Base-by-base conservation (phyloP, 2,888 invertebrate genomes). In the Asteroscopus sphinx region DNA sequence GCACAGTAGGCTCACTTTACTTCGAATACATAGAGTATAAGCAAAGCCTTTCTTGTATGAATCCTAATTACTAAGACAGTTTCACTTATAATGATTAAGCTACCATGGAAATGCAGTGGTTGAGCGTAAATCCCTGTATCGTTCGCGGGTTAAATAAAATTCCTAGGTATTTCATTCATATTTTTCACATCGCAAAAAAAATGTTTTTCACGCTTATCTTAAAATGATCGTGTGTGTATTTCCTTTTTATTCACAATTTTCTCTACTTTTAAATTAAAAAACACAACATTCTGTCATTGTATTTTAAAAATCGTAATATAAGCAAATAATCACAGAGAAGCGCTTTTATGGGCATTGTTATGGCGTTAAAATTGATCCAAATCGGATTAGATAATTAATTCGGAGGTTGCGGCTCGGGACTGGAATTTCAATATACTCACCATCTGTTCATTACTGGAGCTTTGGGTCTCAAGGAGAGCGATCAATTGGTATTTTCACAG, bases 321-420 rank as follows among this genome's bases (percentile, higher is more conserved):
- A 2, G 54, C 40, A 62, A n/a, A 66, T 66, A 61, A 69, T 58
- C 52, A 49, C 4, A 39, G 55, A 46, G 42, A 60, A 64, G 60
- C 68, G 61, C n/a, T 66, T 71, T 45, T 49, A 58, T 59, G 35
- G 57, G 46, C 48, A 73, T 76, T 73, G n/a, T 74, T 63, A 78
- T 79, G 74, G 58, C 48, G 44, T 68, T 65, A 70, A 57, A 61
- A 53, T 32, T 49, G 63, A 76, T 61, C 57, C 53, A 30, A 61
- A 71, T 67, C 59, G 68, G 53, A 66, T 49, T 55, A 17, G 25
- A 35, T 62, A 75, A 78, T 72, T 59, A 70, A 70, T 66, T 68
- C 39, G 37, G 44, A 60, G 54, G 56, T 45, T 35, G 33, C 16
- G 21, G 25, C 17, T 40, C 17, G 30, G 15, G 5, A 17, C 26